These are phyloP conservation scores for Nerophis ophidion DNA, from an alignment of 2,113 vertebrate species.

Conservation along the genomic window DNA sequence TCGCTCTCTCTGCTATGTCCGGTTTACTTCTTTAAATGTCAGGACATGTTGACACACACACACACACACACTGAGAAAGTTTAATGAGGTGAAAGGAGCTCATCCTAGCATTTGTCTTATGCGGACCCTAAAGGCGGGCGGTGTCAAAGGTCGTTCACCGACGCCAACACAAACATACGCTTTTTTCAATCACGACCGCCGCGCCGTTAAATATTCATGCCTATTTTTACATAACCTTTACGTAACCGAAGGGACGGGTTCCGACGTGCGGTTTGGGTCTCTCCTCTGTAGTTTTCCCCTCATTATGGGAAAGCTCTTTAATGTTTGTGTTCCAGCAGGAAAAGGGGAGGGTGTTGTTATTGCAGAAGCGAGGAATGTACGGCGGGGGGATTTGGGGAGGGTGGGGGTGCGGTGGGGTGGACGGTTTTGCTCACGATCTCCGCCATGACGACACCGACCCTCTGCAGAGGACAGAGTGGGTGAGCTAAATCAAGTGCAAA, in stretches of 20 bases:
- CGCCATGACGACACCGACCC: constrained; percentile 53
- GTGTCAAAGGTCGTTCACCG: too few species aligned
- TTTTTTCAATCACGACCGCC: constrained; percentile 50
- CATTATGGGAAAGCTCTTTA: constrained; percentile 71
- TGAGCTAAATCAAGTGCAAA: constrained; percentile 34
- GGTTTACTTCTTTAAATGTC: constrained; percentile 3
- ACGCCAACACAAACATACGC: constrained; percentile 7
- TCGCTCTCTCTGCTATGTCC: too few species aligned
- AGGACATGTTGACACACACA: constrained; percentile 5
- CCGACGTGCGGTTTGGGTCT: constrained; percentile 44
- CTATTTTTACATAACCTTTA: constrained; percentile 65
- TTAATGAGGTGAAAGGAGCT: not conserved
- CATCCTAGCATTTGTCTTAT: not conserved
- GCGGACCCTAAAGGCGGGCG: too few species aligned
- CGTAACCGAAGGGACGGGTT: constrained; percentile 51
- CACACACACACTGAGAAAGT: not conserved
- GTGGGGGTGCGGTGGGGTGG: constrained; percentile 41
- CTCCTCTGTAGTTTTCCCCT: constrained; percentile 69
- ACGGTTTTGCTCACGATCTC: constrained; percentile 54
- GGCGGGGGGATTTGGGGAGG: not conserved
- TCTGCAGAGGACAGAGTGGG: constrained; percentile 17
- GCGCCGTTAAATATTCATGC: constrained; percentile 60
- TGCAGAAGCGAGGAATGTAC: constrained; percentile 51
- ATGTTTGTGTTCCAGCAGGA: constrained; percentile 68
- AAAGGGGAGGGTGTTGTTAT: constrained; percentile 53